phyloP scores from a whole-genome alignment of 1,140 invertebrate species.

The Luehdorfia chinensis region DNA sequence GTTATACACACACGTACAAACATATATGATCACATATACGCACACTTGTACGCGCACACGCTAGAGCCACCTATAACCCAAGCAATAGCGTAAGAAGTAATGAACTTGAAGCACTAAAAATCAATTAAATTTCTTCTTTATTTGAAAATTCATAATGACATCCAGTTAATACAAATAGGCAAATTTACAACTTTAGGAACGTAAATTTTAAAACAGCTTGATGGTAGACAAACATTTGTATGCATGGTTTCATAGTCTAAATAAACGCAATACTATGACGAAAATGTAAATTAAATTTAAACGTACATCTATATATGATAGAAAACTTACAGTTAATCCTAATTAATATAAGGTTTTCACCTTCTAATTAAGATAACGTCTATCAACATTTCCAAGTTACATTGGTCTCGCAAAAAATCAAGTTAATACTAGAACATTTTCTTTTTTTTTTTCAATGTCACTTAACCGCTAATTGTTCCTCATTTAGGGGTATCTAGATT shows the following conservation, averaged over 20 bases:
- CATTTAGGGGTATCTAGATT: constrained; percentile 42
- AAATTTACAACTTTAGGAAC: constrained; percentile 1
- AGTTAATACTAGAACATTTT: constrained; percentile 3
- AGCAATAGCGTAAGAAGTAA: too few relatives aligned
- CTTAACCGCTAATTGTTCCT: constrained; percentile 51
- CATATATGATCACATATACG: too few relatives aligned
- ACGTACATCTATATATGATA: not conserved
- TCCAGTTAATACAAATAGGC: constrained; percentile 12
- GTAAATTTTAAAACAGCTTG: not conserved
- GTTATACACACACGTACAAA: too few relatives aligned
- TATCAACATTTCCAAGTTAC: not conserved
- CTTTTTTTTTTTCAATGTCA: not conserved
- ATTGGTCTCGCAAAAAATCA: not conserved
- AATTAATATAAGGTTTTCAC: too few relatives aligned
- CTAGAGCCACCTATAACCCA: too few relatives aligned
- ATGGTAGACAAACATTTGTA: not conserved
- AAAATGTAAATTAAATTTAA: not conserved
- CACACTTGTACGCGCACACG: too few relatives aligned
- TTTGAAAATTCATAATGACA: constrained; percentile 9
- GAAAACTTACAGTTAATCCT: not conserved
- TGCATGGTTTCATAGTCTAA: not conserved
- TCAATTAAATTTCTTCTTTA: too few relatives aligned
- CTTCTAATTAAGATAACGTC: not conserved
- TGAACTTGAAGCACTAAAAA: too few relatives aligned
- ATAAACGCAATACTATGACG: not conserved